Base-by-base conservation (phyloP, 2,888 invertebrate species). In the Meteorus colon region DNA sequence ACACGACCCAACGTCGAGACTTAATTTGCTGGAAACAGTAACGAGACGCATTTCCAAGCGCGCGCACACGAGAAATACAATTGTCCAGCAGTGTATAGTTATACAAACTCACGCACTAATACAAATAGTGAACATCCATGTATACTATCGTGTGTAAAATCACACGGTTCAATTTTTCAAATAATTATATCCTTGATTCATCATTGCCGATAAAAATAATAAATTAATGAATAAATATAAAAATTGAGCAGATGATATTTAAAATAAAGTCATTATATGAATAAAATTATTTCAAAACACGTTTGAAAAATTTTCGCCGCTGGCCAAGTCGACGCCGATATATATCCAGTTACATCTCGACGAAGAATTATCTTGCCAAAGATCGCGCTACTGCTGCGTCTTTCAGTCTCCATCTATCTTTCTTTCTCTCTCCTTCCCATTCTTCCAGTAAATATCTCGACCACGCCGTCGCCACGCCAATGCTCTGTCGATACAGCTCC, bases 331-430 rank as follows among this genome's bases (percentile, higher is more conserved):
- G 14, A 67, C 14, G 41, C 65, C 19, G 34, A 41, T 65, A 41
- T 62, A 62, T 67, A 67, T 67, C 67, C 67, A 67, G 67, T 67
- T 67, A 67, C 67, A 67, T 67, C 29, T 67, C 29, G 27, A 29
- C 67, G 41, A 48, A 67, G 67, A 48, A 67, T 67, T 67, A 67
- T 67, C 67, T 67, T 45, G 45, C 67, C 19, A 41, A 67, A 75
- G 73, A 37, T 73, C 78, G 72, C 69, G 75, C 34, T 78, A 81
- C 77, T 77, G 76, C 80, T 76, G 77, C 73, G 75, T 70, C 79
- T 75, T 77, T 77, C 71, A 77, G 65, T 69, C 34, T 55, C 29
- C 14, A 10, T 48, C 55, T 59, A 34, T 71, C 48, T 67, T 62
- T 55, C 59, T 63, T 34, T 29, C 29, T 27, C 41, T 19, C 59